A percentile compares a stretch with the other conserved stretches of the same genome.
These are phyloP conservation scores for Carterocephalus palaemon DNA, from an alignment of 2,888 invertebrate species.

Conservation along the genomic window DNA sequence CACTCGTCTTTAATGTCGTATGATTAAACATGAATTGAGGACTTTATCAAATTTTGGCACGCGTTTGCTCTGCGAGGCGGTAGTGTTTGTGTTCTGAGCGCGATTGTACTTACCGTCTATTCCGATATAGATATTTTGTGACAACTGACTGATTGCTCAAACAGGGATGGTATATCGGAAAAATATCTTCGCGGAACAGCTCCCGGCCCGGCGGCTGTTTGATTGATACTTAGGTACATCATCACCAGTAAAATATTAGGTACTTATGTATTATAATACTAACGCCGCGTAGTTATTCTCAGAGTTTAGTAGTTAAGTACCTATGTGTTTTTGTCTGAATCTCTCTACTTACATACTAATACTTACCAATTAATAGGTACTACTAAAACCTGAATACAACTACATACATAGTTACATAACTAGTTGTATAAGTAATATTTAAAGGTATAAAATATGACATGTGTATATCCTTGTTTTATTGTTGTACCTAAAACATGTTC, in stretches of 20 bases:
- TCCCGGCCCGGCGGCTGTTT: not conserved
- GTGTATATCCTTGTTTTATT: no score
- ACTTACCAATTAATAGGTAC: no score
- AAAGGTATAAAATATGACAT: no score
- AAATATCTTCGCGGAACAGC: conserved; percentile 39
- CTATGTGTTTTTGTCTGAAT: no score
- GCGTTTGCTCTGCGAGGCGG: conserved; percentile 65
- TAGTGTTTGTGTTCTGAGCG: conserved; percentile 63
- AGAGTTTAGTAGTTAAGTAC: not conserved
- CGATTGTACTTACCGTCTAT: conserved; percentile 52
- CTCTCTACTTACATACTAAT: no score
- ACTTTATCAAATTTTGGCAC: conserved; percentile 77
- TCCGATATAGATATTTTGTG: conserved; percentile 63
- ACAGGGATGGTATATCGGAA: conserved; percentile 47
- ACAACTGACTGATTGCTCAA: conserved; percentile 70
- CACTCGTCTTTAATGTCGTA: conserved; percentile 65
- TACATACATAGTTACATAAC: no score
- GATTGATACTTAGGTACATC: conserved; percentile 3
- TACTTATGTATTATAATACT: no score
- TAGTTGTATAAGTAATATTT: no score
- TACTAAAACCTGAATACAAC: no score
- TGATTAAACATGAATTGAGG: conserved; percentile 73
- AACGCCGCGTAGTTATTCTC: no score
- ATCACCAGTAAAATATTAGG: no score
- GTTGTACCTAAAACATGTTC: no score